phyloP scores from a whole-genome alignment of 2,797 vertebrate species.

The Bradypodion pumilum region DNA sequence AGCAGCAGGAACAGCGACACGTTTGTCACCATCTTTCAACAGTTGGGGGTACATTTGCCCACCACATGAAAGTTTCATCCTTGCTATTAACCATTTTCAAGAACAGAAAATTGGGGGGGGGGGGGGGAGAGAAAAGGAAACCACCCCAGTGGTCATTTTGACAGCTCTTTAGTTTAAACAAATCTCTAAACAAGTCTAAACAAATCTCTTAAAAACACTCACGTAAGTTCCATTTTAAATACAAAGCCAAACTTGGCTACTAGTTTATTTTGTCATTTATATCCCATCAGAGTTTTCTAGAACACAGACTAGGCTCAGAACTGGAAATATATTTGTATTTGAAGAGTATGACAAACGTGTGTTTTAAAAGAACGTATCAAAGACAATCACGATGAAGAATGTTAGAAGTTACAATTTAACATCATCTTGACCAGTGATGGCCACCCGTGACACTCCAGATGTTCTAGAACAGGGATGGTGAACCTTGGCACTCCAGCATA shows the following conservation, averaged over 20 bases:
- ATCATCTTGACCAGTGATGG: too few species aligned
- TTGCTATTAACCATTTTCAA: not conserved
- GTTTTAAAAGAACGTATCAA: not conserved
- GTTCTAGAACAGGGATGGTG: too few species aligned
- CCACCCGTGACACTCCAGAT: too few species aligned
- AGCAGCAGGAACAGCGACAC: not conserved
- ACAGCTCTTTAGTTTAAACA: too few species aligned
- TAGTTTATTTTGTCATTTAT: not conserved
- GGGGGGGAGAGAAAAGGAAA: not conserved
- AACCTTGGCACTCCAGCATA: too few species aligned
- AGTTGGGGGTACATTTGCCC: not conserved
- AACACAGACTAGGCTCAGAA: not conserved
- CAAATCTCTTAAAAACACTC: too few species aligned
- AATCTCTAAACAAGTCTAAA: too few species aligned
- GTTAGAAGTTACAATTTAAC: too few species aligned
- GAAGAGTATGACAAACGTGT: not conserved
- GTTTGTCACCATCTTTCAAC: not conserved
- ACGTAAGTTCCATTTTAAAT: not conserved
- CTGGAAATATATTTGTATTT: not conserved
- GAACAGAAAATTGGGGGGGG: not conserved
- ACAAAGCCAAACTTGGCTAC: not conserved
- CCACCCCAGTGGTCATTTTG: not conserved
- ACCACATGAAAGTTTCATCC: fast-evolving
- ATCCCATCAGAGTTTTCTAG: not conserved
- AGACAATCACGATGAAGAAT: not conserved